A percentile compares a stretch with the other conserved stretches of the same genome.
Evolutionary conservation across 2,888 invertebrate species (phyloP).

Genomic region (Drosophila emarginata): DNA sequence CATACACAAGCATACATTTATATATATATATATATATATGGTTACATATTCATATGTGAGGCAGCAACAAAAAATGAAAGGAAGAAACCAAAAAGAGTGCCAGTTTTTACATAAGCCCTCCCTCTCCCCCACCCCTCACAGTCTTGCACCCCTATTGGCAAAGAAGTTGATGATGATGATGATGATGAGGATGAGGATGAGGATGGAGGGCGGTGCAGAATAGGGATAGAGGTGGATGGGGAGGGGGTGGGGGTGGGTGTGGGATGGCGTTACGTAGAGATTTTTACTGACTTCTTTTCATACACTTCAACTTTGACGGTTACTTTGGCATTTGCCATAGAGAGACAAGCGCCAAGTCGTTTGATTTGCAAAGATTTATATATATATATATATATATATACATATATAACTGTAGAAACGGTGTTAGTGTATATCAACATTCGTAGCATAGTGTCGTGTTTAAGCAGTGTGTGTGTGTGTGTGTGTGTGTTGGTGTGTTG

Average conservation of each 20-base stretch:
- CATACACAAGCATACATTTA: no score
- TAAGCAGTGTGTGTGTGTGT: neutral
- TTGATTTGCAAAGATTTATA: no score
- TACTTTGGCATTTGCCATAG: neutral
- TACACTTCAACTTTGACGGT: conserved; percentile 18
- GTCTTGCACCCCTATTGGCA: neutral
- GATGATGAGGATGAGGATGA: neutral
- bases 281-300: conserved; percentile 25
- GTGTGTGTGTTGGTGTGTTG: neutral
- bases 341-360: no score
- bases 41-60: conserved; percentile 51
- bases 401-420: no score
- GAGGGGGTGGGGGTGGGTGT: neutral
- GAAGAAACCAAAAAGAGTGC: conserved; percentile 23
- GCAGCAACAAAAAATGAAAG: neutral
- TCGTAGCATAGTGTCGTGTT: neutral
- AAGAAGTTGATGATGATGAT: neutral
- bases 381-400: no score
- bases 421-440: neutral
- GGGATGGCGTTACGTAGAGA: no score
- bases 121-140: no score
- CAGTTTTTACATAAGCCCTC: conserved; percentile 41
- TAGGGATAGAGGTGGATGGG: no score
- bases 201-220: neutral
- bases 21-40: conserved; percentile 30